Evolutionary conservation across 2,113 vertebrate species (phyloP).

Genomic region (Xenopus laevis): DNA sequence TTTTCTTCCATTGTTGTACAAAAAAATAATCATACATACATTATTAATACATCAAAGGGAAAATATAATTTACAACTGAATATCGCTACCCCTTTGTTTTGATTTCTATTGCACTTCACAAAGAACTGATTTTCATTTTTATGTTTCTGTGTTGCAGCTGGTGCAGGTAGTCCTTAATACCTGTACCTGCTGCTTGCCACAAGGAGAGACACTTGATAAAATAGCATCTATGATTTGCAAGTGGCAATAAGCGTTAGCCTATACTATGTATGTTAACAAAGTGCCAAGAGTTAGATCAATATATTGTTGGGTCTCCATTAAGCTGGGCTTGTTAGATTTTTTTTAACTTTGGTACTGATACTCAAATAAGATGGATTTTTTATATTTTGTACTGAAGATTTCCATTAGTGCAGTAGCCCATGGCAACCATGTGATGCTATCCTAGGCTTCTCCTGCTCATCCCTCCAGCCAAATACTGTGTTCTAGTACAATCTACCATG

Average conservation of each 20-base stretch:
- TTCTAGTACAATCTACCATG: no score
- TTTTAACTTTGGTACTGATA: no score
- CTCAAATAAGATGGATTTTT: no score
- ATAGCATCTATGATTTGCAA: not conserved
- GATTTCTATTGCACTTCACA: constrained; percentile 61
- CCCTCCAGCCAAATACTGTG: no score
- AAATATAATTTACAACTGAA: constrained; percentile 83
- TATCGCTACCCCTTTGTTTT: constrained; percentile 63
- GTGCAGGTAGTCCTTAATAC: constrained; percentile 59
- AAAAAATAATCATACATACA: constrained; percentile 61
- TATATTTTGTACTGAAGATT: no score
- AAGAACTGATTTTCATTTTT: constrained; percentile 36
- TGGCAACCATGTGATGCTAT: no score
- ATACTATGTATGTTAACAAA: not conserved
- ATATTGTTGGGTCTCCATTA: no score
- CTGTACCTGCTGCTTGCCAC: constrained; percentile 60
- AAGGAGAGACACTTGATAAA: constrained; percentile 36
- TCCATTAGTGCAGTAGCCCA: no score
- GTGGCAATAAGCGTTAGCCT: not conserved
- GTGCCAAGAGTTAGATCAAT: no score
- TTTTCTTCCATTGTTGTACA: constrained; percentile 44
- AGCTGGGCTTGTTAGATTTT: no score
- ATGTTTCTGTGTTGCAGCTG: constrained; percentile 70
- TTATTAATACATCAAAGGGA: constrained; percentile 77
- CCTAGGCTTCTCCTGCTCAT: no score